These are phyloP conservation scores for Leptobrachium leishanense DNA, from an alignment of 2,113 vertebrate species.

Conservation along the genomic window DNA sequence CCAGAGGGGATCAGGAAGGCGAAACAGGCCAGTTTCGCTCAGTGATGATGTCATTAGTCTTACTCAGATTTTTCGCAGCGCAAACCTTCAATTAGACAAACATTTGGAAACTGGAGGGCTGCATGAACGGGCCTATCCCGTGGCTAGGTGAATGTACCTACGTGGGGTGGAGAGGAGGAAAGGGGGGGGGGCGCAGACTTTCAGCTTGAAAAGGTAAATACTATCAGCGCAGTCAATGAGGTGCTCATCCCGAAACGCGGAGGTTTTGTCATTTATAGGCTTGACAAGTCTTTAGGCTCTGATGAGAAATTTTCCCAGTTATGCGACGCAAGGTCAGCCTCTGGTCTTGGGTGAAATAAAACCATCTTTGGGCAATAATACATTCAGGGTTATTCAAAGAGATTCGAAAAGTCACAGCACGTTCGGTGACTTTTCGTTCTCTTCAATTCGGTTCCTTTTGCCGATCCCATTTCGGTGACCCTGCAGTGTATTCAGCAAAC, in stretches of 20 bases:
- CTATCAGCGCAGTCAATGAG: background rate
- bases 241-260: background rate
- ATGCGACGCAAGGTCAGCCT: background rate
- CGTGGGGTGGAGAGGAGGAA: background rate
- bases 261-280: too few species aligned
- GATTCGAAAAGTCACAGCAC: too few species aligned
- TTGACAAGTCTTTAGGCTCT: background rate
- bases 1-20: background rate
- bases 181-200: background rate
- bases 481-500: too few species aligned
- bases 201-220: constrained; percentile 3
- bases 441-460: too few species aligned
- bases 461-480: too few species aligned
- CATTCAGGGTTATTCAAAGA: too few species aligned
- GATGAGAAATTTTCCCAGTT: background rate
- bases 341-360: background rate
- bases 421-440: too few species aligned
- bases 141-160: background rate
- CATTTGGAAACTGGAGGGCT: background rate
- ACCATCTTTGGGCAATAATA: too few species aligned
- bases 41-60: constrained; percentile 22
- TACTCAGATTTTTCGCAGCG: background rate
- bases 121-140: constrained; percentile 11
- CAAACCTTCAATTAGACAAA: background rate
- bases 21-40: constrained; percentile 8